A percentile compares a stretch with the other conserved stretches of the same genome.
Evolutionary conservation across 2,113 vertebrate species (phyloP).

Genomic region (Cygnus buccinator): DNA sequence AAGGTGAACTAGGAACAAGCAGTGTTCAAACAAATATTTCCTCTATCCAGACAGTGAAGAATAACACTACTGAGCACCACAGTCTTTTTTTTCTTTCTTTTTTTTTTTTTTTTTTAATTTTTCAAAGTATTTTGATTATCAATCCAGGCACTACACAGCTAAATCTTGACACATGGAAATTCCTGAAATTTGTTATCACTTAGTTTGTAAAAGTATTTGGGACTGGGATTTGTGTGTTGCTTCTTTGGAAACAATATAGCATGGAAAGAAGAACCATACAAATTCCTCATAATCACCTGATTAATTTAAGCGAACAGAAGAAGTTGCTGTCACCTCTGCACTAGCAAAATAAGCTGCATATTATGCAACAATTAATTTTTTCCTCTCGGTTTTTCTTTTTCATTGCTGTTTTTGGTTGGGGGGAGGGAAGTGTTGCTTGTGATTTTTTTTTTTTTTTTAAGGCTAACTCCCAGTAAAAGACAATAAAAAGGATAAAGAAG

Average conservation of each 20-base stretch:
- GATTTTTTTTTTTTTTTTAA: neutral
- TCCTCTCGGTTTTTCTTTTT: neutral
- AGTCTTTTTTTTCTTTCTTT: too few relatives aligned
- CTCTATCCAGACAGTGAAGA: neutral
- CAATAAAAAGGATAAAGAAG: neutral
- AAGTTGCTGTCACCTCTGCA: neutral
- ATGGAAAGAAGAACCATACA: neutral
- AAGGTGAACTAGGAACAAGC: neutral
- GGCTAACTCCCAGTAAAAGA: neutral
- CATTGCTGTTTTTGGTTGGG: neutral
- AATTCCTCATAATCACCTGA: neutral
- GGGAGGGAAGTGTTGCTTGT: too few relatives aligned
- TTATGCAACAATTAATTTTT: neutral
- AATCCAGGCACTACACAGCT: neutral
- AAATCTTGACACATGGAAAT: neutral
- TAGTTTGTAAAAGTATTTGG: neutral
- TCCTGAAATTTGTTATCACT: neutral
- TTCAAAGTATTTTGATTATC: neutral
- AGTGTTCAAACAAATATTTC: neutral
- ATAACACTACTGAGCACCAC: neutral
- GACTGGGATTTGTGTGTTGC: neutral
- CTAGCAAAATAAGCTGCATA: neutral
- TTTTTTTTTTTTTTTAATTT: neutral
- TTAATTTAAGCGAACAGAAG: neutral
- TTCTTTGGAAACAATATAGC: neutral